A percentile compares a stretch with the other conserved stretches of the same genome.
phyloP scores from a whole-genome alignment of 2,888 invertebrate species.

The Temnothorax ravouxi region DNA sequence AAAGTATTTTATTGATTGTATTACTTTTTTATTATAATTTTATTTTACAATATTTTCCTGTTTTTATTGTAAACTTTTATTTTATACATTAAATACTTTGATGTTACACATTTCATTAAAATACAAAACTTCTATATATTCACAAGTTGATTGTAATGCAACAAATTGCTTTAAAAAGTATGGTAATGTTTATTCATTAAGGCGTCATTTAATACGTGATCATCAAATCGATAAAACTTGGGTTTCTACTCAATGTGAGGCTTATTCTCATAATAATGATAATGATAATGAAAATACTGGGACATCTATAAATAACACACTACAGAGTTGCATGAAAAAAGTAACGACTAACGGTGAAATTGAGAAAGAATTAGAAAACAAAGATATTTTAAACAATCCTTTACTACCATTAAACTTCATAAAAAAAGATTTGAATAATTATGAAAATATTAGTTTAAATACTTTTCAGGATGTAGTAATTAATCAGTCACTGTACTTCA shows the following conservation, averaged over 20 bases:
- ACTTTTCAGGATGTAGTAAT: no score
- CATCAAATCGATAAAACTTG: neutral
- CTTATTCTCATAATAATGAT: neutral
- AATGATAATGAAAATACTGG: neutral
- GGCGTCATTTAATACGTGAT: conserved; percentile 10
- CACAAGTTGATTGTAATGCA: neutral
- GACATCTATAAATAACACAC: neutral
- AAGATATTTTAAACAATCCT: neutral
- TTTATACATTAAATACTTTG: neutral
- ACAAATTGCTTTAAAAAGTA: neutral
- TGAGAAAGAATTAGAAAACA: neutral
- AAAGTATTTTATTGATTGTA: no score
- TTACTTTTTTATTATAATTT: no score
- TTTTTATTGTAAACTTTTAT: neutral
- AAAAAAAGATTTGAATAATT: neutral
- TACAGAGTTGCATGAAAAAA: neutral
- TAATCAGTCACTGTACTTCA: no score
- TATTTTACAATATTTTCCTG: neutral
- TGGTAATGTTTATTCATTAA: neutral
- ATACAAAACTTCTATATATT: neutral
- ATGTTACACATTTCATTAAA: conserved; percentile 1
- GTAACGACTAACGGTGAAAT: neutral
- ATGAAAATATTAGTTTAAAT: no score
- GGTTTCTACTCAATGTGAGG: neutral
- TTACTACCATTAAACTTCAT: neutral